Conservation (phyloP, 2,888 invertebrate species). For the Sepioteuthis lessoniana region DNA sequence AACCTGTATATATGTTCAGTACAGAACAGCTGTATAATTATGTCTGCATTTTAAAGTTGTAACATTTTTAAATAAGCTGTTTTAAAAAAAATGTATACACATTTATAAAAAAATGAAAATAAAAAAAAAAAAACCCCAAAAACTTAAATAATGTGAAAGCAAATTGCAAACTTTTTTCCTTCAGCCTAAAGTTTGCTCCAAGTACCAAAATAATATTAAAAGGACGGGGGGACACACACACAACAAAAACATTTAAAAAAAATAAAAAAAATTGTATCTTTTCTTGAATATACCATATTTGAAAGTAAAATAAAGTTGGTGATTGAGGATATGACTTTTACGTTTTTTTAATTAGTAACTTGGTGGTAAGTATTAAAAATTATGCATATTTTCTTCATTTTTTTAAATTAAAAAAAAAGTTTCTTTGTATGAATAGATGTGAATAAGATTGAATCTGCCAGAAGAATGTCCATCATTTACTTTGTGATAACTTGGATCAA, state of each 20-base stretch:
- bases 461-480: no score
- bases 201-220: neutral
- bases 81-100: neutral
- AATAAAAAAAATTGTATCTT: neutral
- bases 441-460: no score
- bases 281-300: constrained; percentile 25
- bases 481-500: no score
- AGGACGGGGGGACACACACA: neutral
- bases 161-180: neutral
- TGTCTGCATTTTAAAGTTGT: neutral
- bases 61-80: constrained; percentile 6
- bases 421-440: no score
- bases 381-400: no score
- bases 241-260: neutral
- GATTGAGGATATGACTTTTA: neutral
- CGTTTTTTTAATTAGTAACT: neutral
- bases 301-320: constrained; percentile 33
- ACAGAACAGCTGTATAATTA: neutral
- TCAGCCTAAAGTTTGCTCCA: neutral
- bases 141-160: neutral
- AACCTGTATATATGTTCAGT: neutral
- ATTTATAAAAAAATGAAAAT: neutral
- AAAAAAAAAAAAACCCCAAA: neutral
- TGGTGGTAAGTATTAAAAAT: neutral
- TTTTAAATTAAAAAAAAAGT: no score